Evolutionary conservation across 2,888 invertebrate genomes (phyloP).

Genomic region (Acleris cristana): DNA sequence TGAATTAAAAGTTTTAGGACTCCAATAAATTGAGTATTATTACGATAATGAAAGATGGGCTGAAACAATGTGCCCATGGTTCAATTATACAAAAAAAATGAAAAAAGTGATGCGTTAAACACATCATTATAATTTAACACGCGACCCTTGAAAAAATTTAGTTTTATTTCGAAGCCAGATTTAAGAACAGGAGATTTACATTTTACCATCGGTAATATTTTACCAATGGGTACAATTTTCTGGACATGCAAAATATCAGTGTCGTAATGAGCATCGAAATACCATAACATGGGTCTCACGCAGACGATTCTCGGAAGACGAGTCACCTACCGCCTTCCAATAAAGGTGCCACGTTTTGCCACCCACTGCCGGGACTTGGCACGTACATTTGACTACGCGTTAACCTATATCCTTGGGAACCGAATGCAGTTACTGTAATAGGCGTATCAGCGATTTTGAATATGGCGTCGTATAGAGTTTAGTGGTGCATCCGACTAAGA

Average conservation of each 20-base stretch:
- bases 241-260: neutral
- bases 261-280: constrained; percentile 3
- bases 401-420: constrained; percentile 41
- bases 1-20: too few species aligned
- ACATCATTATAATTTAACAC: too few species aligned
- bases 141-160: too few species aligned
- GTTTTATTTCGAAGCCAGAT: too few species aligned
- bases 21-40: too few species aligned
- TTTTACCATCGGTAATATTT: too few species aligned
- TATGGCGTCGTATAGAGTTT: neutral
- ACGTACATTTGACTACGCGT: constrained; percentile 43
- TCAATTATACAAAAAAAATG: too few species aligned
- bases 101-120: too few species aligned
- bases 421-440: constrained; percentile 14
- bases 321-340: constrained; percentile 40
- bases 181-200: too few species aligned
- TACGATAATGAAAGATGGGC: too few species aligned
- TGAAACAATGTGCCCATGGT: too few species aligned
- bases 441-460: constrained; percentile 20
- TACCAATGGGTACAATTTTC: neutral
- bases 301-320: constrained; percentile 59
- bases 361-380: constrained; percentile 50
- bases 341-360: constrained; percentile 47
- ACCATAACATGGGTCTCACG: constrained; percentile 49
- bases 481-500: too few species aligned